Percentiles rank a stretch among this genome's conserved stretches.
Conservation (phyloP, 2,797 vertebrate species). For the Cynopterus sphinx region DNA sequence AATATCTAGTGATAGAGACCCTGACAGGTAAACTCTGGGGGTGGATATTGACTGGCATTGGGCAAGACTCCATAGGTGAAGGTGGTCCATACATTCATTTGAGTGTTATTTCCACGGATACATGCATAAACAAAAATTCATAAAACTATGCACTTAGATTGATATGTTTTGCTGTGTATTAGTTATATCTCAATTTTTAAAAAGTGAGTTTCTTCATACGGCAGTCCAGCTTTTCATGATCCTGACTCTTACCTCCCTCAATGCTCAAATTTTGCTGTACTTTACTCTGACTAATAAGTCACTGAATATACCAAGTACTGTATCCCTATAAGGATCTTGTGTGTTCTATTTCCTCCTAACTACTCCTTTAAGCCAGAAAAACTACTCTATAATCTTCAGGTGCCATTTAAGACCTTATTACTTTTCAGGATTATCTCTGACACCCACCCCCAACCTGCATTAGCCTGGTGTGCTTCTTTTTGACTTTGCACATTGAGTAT, state of each 20-base stretch:
- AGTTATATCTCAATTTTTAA: neutral
- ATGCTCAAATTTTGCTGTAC: neutral
- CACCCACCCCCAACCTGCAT: neutral
- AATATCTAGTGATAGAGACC: neutral
- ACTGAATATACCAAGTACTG: neutral
- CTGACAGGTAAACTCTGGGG: neutral
- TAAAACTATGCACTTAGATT: neutral
- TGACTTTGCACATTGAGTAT: neutral
- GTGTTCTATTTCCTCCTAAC: neutral
- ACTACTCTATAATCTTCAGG: neutral
- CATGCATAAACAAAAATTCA: neutral
- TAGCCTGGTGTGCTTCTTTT: neutral
- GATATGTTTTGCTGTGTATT: neutral
- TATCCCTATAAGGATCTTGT: neutral
- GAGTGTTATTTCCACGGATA: neutral
- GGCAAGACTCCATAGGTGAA: neutral
- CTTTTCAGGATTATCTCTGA: neutral
- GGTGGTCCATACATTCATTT: rapidly evolving
- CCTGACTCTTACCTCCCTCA: neutral
- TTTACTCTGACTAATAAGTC: neutral
- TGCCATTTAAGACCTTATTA: neutral
- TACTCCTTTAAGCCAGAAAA: neutral
- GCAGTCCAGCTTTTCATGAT: no score
- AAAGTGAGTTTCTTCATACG: neutral
- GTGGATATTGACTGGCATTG: neutral